Base-by-base conservation (phyloP, 2,113 vertebrate species). In the Megaceryle maxima region DNA sequence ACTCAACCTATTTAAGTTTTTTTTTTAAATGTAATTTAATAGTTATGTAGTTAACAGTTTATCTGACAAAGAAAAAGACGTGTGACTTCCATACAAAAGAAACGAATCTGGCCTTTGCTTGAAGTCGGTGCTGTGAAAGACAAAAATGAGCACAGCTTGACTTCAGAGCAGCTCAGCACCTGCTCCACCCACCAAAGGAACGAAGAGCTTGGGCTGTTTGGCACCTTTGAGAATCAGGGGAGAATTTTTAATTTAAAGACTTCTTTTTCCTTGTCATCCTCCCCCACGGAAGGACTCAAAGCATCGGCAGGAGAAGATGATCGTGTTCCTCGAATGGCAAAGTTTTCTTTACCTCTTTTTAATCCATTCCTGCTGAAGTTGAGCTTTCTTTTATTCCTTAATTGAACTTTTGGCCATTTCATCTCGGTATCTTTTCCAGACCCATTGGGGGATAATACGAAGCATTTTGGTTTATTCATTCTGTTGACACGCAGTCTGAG, bases 211-310 rank as follows among this genome's bases (percentile, higher is more conserved):
- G 93, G 95, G 89, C 87, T 95, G 81, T 68, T 95, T 91, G 93
- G 96, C 89, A 97, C 94, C 87, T 97, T 89, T 89, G 81, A 95
- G 94, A 94, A 87, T n/a, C 94, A 96, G 94, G 87, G 81, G 84
- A 94, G 91, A 94, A 91, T 64, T 96, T 97, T 96, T 96, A 96
- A 96, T 96, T 96, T 97, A 96, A 96, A 97, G 94, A 87, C 84
- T 93, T 94, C 84, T 85, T 74, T 87, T 37, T 66, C 93, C 96
- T 77, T 96, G 81, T 87, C 94, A 95, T 96, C 94, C 91, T 96
- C 87, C 89, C 91, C 77, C 87, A 96, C 39, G 0, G 92, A 95
- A 97, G 77, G 90, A 83, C 90, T 96, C 94, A 97, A 97, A 97
- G 95, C 88, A 82, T 60, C 43, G 29, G 64, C 91, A 89, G 88